Base-by-base conservation (phyloP, 2,888 invertebrate genomes). In the Lasioglossum oenotherae region DNA sequence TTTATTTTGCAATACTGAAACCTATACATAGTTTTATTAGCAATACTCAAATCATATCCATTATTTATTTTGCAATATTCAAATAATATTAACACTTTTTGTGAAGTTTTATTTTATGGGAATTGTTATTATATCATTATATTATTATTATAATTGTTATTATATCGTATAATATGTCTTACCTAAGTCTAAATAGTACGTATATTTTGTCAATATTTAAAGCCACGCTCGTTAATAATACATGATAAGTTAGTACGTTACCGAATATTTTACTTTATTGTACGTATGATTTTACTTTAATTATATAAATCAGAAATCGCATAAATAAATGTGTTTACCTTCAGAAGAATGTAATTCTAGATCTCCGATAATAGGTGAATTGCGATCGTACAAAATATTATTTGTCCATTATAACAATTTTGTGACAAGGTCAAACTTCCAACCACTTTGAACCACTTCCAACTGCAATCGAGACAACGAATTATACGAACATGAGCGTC, bases 51-150 rank as follows among this genome's bases (percentile, higher is more conserved):
- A 35, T 35, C 35, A 35, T 35, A 35, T 35, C 35, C 3, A 35
- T 75, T 76, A 64, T 23, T 53, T 44, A 46, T 23, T 27, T 41
- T 53, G 23, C 44, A 67, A 78, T 74, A 74, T 38, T 64, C 31
- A 6, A 38, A 38, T 38, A 8, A 38, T 38, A 38, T 38, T 38
- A 38, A 38, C 38, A 38, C 38, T 38, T 38, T 38, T 6, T 8
- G 38, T 6, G 38, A 1, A 38, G 38, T 38, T 38, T 38, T 8
- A 38, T 38, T 8, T 8, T 38, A 6, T 8, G 38, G 1, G 0
- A 49, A 49, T 49, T 16, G 46, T 49, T 16, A n/a, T n/a, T n/a
- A n/a, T n/a, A n/a, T n/a, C n/a, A n/a, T n/a, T n/a, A n/a, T n/a
- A n/a, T n/a, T n/a, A n/a, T n/a, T n/a, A n/a, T n/a, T n/a, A n/a